phyloP scores from a whole-genome alignment of 1,140 invertebrate species.

The Solenopsis invicta region DNA sequence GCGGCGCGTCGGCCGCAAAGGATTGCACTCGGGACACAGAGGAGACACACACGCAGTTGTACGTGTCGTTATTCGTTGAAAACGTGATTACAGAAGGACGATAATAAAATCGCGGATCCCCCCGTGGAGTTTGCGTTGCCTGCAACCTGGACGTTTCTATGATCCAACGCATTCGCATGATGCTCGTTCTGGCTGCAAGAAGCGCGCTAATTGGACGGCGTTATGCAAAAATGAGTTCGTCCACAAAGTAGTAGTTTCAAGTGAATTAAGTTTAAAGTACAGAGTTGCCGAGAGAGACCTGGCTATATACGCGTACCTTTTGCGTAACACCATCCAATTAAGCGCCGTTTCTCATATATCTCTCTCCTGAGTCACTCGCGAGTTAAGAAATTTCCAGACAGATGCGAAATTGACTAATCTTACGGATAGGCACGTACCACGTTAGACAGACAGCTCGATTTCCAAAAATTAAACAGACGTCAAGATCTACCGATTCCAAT shows the following conservation, averaged over 20 bases:
- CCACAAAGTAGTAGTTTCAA: background rate
- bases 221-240: slow-evolving; percentile 28
- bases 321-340: background rate
- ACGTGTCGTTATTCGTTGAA: slow-evolving; percentile 2
- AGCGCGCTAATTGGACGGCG: slow-evolving; percentile 36
- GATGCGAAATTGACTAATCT: background rate
- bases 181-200: background rate
- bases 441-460: background rate
- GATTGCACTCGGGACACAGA: slow-evolving; percentile 4
- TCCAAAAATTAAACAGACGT: background rate
- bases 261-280: slow-evolving; percentile 1
- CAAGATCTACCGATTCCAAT: background rate
- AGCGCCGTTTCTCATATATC: background rate
- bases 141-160: background rate
- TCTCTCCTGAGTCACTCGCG: background rate
- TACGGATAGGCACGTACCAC: background rate
- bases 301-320: background rate
- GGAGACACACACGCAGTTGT: background rate
- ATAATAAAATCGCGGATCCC: slow-evolving; percentile 10
- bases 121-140: background rate
- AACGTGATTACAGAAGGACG: slow-evolving; percentile 5
- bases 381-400: background rate
- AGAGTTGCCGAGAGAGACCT: background rate
- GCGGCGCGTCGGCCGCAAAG: background rate
- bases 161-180: background rate